A percentile compares a stretch with the other conserved stretches of the same genome.
Evolutionary conservation across 2,797 vertebrate genomes (phyloP).

Genomic region (Anolis apletophallus): DNA sequence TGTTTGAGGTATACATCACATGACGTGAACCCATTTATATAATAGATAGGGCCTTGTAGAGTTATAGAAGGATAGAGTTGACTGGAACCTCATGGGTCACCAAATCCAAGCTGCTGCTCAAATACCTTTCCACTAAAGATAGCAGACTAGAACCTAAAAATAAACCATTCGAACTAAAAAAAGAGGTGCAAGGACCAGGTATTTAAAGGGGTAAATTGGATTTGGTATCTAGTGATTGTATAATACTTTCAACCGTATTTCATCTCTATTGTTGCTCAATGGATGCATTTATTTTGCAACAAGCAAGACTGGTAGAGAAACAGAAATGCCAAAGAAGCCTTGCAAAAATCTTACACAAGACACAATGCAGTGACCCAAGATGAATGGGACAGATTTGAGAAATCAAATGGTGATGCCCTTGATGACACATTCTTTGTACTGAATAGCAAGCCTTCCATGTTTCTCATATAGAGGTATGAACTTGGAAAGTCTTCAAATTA

Average conservation of each 20-base stretch:
- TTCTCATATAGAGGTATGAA: not conserved
- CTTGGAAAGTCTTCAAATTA: not conserved
- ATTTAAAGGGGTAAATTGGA: not conserved
- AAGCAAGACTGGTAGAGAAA: constrained; percentile 52
- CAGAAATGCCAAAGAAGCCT: constrained; percentile 52
- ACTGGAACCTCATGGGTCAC: no score
- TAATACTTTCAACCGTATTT: constrained; percentile 45
- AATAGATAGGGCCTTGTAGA: no score
- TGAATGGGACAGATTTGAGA: not conserved
- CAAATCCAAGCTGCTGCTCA: not conserved
- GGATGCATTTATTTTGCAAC: constrained; percentile 60
- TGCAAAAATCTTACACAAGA: constrained; percentile 39
- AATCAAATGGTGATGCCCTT: not conserved
- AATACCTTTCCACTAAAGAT: not conserved
- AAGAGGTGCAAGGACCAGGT: not conserved
- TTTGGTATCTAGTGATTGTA: not conserved
- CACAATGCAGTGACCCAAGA: constrained; percentile 11
- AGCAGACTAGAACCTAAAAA: not conserved
- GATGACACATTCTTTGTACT: not conserved
- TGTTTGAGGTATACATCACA: no score
- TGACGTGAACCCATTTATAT: no score
- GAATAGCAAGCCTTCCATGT: no score
- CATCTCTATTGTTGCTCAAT: constrained; percentile 49
- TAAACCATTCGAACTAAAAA: not conserved
- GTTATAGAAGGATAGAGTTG: no score